Percentiles rank a stretch among this genome's conserved stretches.
phyloP scores from a whole-genome alignment of 2,113 vertebrate species.

The Brevimyrus niger region DNA sequence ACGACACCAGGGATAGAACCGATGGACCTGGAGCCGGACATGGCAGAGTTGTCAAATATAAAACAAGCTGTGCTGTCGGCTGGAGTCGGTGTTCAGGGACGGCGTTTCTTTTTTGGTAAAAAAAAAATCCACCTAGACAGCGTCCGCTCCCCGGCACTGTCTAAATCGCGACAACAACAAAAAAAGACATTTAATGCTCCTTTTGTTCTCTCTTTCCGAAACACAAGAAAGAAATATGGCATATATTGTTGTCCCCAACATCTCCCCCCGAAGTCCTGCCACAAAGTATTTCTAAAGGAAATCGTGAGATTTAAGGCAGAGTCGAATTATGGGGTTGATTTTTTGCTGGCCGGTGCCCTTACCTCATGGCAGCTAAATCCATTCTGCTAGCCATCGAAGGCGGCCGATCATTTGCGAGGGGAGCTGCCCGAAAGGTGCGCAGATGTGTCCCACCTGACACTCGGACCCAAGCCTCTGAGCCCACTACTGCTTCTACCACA shows the following conservation, averaged over 20 bases:
- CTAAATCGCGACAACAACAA: background rate
- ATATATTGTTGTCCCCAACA: background rate
- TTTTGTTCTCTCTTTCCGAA: conserved; percentile 1
- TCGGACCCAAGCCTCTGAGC: background rate
- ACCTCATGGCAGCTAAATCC: background rate
- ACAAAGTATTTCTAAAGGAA: background rate
- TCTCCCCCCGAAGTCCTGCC: background rate
- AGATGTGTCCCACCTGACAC: background rate
- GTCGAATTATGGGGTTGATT: background rate
- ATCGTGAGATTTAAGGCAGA: background rate
- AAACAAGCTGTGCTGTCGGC: background rate
- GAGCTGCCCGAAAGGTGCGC: background rate
- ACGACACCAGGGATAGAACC: background rate
- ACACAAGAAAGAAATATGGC: background rate
- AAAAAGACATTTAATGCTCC: conserved; percentile 10
- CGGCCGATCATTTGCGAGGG: background rate
- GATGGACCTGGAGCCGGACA: background rate
- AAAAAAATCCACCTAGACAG: background rate
- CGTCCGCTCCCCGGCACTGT: background rate
- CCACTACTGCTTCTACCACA: background rate
- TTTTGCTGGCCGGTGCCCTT: background rate
- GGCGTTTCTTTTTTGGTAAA: background rate
- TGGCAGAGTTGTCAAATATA: background rate
- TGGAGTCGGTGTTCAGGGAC: background rate
- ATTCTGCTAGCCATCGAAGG: background rate